Evolutionary conservation across 2,113 vertebrate genomes (phyloP).

Genomic region (Sphaerodactylus townsendi): DNA sequence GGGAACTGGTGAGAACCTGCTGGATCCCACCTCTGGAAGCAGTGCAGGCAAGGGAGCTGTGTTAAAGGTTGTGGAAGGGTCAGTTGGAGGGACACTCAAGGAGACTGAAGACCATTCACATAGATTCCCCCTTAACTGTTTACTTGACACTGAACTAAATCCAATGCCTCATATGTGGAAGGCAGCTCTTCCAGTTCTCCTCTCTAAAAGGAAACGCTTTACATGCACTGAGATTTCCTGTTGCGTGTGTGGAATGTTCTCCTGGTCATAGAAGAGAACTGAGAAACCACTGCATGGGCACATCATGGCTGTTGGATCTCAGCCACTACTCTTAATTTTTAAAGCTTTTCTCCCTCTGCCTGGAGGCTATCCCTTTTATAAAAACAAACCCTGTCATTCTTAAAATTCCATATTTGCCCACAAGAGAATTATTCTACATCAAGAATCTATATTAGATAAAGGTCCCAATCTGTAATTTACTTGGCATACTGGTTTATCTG

Average conservation of each 20-base stretch:
- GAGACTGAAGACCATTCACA: background rate
- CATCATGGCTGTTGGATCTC: background rate
- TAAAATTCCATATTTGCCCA: background rate
- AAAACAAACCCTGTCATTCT: background rate
- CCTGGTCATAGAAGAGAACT: background rate
- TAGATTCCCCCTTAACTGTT: background rate
- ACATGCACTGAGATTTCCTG: background rate
- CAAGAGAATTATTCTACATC: background rate
- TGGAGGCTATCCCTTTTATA: background rate
- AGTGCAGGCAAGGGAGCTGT: too few relatives aligned
- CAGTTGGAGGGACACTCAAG: too few relatives aligned
- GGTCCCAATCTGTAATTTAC: conserved; percentile 7
- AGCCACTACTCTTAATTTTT: conserved; percentile 5
- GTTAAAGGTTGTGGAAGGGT: too few relatives aligned
- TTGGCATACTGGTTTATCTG: conserved; percentile 14
- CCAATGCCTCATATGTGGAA: background rate
- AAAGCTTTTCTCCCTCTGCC: background rate
- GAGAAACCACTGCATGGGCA: background rate
- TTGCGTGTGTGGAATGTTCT: background rate
- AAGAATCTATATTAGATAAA: background rate
- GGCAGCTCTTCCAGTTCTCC: background rate
- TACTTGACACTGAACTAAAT: background rate
- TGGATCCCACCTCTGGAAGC: too few relatives aligned
- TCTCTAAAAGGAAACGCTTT: background rate
- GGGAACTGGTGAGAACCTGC: too few relatives aligned